phyloP scores from a whole-genome alignment of 1,140 invertebrate species.

The Agrilus planipennis region DNA sequence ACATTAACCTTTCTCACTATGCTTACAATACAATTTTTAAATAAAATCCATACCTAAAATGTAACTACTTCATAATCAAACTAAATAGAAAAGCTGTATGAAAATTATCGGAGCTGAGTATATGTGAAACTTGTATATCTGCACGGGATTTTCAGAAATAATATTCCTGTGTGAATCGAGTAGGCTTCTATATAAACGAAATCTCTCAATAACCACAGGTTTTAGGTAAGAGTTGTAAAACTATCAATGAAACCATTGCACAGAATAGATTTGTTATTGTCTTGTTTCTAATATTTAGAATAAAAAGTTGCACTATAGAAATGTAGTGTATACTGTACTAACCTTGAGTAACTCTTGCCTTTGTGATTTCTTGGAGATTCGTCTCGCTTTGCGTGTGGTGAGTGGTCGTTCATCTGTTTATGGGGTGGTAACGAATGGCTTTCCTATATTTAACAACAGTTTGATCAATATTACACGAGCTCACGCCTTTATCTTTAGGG shows the following conservation, averaged over 20 bases:
- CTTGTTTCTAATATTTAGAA: too few species aligned
- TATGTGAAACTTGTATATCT: slow-evolving; percentile 1
- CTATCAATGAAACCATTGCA: neutral
- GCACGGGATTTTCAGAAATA: neutral
- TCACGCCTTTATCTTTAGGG: neutral
- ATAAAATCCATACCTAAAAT: too few species aligned
- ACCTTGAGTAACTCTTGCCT: slow-evolving; percentile 28
- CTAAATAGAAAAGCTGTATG: neutral
- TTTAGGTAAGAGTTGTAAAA: too few species aligned
- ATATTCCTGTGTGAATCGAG: slow-evolving; percentile 10
- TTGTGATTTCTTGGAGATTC: slow-evolving; percentile 29
- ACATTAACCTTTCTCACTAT: too few species aligned
- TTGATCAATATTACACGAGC: slow-evolving; percentile 1
- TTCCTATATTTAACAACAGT: slow-evolving; percentile 13
- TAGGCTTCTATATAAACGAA: slow-evolving; percentile 1
- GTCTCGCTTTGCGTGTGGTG: slow-evolving; percentile 25
- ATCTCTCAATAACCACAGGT: slow-evolving; percentile 10
- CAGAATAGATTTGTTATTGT: too few species aligned
- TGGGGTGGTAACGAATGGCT: slow-evolving; percentile 18
- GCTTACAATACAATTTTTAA: too few species aligned
- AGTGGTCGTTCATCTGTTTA: slow-evolving; percentile 21
- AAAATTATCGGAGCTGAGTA: slow-evolving; percentile 9
- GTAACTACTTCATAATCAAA: too few species aligned
- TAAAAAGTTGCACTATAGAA: too few species aligned
- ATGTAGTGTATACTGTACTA: slow-evolving; percentile 6